Percentiles rank a stretch among this genome's conserved stretches.
phyloP scores from a whole-genome alignment of 2,888 invertebrate genomes.

The Blastobasis lacticolella region DNA sequence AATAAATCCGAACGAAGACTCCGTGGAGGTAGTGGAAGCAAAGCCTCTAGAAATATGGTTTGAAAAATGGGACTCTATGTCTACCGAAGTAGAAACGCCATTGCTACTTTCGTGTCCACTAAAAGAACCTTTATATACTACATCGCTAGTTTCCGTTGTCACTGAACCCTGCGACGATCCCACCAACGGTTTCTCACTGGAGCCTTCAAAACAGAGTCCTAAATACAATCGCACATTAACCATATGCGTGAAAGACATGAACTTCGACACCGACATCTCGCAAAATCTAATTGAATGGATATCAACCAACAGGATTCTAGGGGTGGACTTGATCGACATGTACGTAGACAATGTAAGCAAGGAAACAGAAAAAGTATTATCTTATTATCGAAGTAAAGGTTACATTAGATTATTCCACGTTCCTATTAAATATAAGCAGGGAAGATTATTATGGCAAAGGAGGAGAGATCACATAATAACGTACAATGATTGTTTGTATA shows the following conservation, averaged over 20 bases:
- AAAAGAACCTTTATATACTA: conserved; percentile 51
- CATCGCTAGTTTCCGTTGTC: conserved; percentile 63
- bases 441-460: conserved; percentile 73
- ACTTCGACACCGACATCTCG: conserved; percentile 77
- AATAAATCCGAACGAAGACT: conserved; percentile 42
- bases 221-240: conserved; percentile 66
- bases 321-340: conserved; percentile 78
- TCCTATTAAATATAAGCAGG: conserved; percentile 62
- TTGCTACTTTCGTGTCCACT: conserved; percentile 77
- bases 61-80: conserved; percentile 73
- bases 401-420: conserved; percentile 65
- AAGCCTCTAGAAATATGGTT: conserved; percentile 77
- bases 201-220: conserved; percentile 21
- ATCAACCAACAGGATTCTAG: conserved; percentile 78
- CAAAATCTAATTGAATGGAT: conserved; percentile 80
- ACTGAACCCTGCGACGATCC: conserved; percentile 66
- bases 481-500: conserved; percentile 86
- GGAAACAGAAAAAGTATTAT: conserved; percentile 68
- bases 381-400: conserved; percentile 69
- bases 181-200: conserved; percentile 49
- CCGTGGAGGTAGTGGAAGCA: conserved; percentile 72
- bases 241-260: conserved; percentile 82
- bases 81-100: conserved; percentile 66
- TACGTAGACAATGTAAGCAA: conserved; percentile 77
- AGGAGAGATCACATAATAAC: conserved; percentile 83